Evolutionary conservation across 2,797 vertebrate genomes (phyloP), one percentile per base, ranked within the genome.

Genomic region (Sciurus vulgaris): DNA sequence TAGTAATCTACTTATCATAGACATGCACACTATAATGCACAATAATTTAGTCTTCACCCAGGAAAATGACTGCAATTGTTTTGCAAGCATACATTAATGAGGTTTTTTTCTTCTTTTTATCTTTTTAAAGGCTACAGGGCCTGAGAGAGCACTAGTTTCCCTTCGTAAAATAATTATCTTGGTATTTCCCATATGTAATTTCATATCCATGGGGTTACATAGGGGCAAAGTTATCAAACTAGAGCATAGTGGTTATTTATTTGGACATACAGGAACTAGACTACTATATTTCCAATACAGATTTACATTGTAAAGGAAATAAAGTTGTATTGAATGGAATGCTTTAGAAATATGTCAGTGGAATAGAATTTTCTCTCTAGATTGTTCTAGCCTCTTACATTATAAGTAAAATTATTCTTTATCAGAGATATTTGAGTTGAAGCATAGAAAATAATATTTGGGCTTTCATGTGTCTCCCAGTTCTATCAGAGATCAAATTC

Each of bases 1-100:
- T 85, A 89, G 20, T 28, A 95, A 95, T 65, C 82, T 91, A 96
- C 97, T 97, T 96, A 97, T 91, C 96, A 92, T 79, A 95, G 93
- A 81, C 63, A 69, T 91, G 84, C 91, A 97, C 56, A 79, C 96
- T 94, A 89, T 93, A 92, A 94, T 72, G 84, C 81, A 95, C 59
- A 76, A 96, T 96, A 90, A 97, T 95, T 97, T 96, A 96, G 70
- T 89, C 93, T 94, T 90, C 79, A 90, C 63, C 81, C 86, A 87
- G 86, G 51, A 96, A 97, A 96, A 96, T 38, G 74, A 95, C 65
- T 86, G 77, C 82, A 38, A 54, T 97, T 96, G 93, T 97, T 97
- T 93, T 67, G 49, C 69, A 93, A 96, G 77, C n/a, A 93, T 90
- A 78, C 26, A 97, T 94, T 86, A 89, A 87, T 65, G 67, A 95